phyloP scores from a whole-genome alignment of 2,888 invertebrate species.

The Drosophila emarginata region DNA sequence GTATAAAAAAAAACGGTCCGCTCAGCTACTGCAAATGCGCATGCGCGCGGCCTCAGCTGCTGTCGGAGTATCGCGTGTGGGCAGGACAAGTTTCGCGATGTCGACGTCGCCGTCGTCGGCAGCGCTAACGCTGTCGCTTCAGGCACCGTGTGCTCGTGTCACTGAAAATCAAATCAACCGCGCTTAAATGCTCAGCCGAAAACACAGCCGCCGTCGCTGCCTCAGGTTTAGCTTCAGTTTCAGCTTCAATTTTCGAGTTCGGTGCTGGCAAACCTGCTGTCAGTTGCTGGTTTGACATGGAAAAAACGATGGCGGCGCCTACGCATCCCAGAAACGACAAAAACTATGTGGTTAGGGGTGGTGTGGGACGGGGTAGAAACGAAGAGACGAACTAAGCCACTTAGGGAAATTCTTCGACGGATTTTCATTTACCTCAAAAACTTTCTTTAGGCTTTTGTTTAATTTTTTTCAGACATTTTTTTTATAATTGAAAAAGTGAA shows the following conservation, averaged over 20 bases:
- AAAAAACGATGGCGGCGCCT: conserved; percentile 72
- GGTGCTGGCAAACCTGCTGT: conserved; percentile 72
- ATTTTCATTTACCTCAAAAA: conserved; percentile 68
- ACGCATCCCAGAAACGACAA: conserved; percentile 55
- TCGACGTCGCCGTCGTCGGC: conserved; percentile 20
- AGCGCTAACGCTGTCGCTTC: conserved; percentile 56
- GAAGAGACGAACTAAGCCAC: conserved; percentile 59
- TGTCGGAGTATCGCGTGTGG: conserved; percentile 42
- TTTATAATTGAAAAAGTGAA: conserved; percentile 55
- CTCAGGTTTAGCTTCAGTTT: conserved; percentile 11
- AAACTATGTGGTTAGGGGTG: conserved; percentile 21
- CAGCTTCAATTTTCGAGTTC: conserved; percentile 28
- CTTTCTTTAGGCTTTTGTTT: conserved; percentile 67
- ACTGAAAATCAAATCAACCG: conserved; percentile 75
- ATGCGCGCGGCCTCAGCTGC: conserved; percentile 10
- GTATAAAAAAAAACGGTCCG: conserved; percentile 28
- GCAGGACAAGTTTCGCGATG: conserved; percentile 53
- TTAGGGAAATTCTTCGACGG: conserved; percentile 77
- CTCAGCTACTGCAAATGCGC: conserved; percentile 69
- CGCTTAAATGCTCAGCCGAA: conserved; percentile 76
- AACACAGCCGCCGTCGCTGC: conserved; percentile 50
- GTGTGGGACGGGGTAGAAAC: neutral
- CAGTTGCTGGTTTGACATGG: conserved; percentile 76
- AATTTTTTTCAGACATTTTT: conserved; percentile 40
- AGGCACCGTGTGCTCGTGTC: conserved; percentile 76